Evolutionary conservation across 2,888 invertebrate species (phyloP), one percentile per base, ranked within the genome.

Genomic region (Agrilus mali): DNA sequence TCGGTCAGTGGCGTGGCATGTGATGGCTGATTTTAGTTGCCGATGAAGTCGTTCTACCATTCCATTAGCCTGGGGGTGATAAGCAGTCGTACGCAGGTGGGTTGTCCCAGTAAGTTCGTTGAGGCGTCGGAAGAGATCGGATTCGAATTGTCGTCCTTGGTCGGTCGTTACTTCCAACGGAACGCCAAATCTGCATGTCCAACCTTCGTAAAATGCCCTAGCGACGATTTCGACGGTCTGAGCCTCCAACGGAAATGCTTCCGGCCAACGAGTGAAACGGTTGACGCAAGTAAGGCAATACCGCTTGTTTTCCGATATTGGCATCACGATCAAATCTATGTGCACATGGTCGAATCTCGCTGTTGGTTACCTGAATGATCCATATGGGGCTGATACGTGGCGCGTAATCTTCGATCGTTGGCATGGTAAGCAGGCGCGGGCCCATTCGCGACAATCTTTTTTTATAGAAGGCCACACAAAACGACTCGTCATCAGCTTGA

Each of bases 111-210:
- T 14, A 2, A 38, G 15, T 15, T n/a, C 27, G 14, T 7, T 14
- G n/a, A 38, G 20, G 12, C 27, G 14, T 6, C 40, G 36, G 44
- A 55, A 53, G 10, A 53, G 44, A 2, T 39, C 20, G 7, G 50
- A 50, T 32, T 53, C 50, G 27, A 55, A 54, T 32, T 54, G 54
- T 7, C 48, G 22, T 1, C 50, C 52, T 33, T 50, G 51, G 43
- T 54, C 53, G 22, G 22, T 22, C 2, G 22, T 52, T 5, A 51
- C 39, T 14, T 41, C 37, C 2, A 48, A 33, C 0, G 50, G 52
- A 3, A 38, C 33, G 12, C 52, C 53, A 22, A 43, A 51, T 3
- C 46, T 44, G 12, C 40, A 40, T 4, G 50, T 40, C 52, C 50
- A 52, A 2, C 22, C 22, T 22, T 22, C 22, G 22, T 22, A 22